These are phyloP conservation scores for Anolis apletophallus DNA, from an alignment of 2,797 vertebrate species.

Conservation along the genomic window DNA sequence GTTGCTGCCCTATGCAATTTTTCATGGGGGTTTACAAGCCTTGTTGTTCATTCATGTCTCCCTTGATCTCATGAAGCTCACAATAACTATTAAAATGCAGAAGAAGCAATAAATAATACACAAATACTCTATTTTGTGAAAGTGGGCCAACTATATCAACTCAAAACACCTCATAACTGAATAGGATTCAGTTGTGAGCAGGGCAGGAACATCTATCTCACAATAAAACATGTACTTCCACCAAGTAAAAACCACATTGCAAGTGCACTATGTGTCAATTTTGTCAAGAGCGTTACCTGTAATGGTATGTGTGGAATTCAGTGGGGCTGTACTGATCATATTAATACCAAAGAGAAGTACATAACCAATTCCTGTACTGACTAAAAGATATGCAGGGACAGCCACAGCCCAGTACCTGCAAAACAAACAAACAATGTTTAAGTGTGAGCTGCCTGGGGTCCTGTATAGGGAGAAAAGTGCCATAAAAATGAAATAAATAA, in stretches of 20 bases:
- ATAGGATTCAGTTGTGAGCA: neutral
- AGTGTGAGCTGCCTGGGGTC: too few species aligned
- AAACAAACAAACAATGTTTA: neutral
- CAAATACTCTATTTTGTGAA: too few species aligned
- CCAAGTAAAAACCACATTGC: neutral
- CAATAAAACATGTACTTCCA: neutral
- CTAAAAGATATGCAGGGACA: slow-evolving; percentile 89
- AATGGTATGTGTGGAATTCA: slow-evolving; percentile 88
- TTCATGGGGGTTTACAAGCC: too few species aligned
- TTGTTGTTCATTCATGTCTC: too few species aligned
- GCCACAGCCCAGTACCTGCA: slow-evolving; percentile 94
- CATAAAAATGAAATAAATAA: too few species aligned
- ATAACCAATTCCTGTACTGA: slow-evolving; percentile 77
- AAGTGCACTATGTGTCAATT: neutral
- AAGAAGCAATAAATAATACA: too few species aligned
- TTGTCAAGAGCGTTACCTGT: slow-evolving; percentile 81
- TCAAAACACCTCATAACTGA: neutral
- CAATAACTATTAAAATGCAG: too few species aligned
- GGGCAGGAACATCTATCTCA: neutral
- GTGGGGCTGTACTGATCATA: slow-evolving; percentile 92
- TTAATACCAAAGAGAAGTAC: slow-evolving; percentile 91
- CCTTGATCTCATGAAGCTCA: too few species aligned
- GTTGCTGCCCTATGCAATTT: too few species aligned
- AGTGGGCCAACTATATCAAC: neutral
- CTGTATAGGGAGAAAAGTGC: too few species aligned